Conservation (phyloP, 2,797 vertebrate genomes). For the Sebastes iracundus region DNA sequence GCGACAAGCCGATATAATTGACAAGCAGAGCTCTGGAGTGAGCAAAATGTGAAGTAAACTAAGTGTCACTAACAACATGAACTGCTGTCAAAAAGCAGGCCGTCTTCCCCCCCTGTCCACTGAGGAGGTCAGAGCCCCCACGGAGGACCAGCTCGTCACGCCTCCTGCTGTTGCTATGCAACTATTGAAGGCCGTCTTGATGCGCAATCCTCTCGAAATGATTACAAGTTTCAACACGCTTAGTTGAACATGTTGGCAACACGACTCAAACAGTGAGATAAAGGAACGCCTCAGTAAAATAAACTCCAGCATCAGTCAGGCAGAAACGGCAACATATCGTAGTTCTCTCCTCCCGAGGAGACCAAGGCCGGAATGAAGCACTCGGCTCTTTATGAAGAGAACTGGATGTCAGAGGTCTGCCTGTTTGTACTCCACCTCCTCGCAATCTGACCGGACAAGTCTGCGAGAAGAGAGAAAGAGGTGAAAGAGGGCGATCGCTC, state of each 20-base stretch:
- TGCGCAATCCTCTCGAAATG: neutral
- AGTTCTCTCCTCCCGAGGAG: neutral
- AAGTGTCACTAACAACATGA: constrained; percentile 39
- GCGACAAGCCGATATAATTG: constrained; percentile 50
- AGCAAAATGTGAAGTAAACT: constrained; percentile 40
- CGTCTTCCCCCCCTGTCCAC: neutral
- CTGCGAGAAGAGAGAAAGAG: neutral
- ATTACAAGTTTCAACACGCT: neutral
- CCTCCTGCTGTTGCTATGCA: constrained; percentile 38
- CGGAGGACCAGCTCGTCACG: neutral
- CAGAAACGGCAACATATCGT: neutral
- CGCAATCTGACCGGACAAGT: neutral
- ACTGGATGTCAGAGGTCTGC: constrained; percentile 14
- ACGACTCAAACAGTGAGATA: neutral
- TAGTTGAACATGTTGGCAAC: neutral
- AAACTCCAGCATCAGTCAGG: neutral
- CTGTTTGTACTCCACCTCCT: neutral
- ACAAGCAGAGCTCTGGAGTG: constrained; percentile 30
- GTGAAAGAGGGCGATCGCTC: constrained; percentile 20
- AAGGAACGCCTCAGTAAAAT: neutral
- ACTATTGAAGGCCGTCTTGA: neutral
- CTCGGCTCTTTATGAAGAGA: neutral
- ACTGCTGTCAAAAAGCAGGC: neutral
- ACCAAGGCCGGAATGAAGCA: neutral
- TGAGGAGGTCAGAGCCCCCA: neutral